These are phyloP conservation scores for Chouioia cunea DNA, from an alignment of 2,888 invertebrate species.

Conservation along the genomic window DNA sequence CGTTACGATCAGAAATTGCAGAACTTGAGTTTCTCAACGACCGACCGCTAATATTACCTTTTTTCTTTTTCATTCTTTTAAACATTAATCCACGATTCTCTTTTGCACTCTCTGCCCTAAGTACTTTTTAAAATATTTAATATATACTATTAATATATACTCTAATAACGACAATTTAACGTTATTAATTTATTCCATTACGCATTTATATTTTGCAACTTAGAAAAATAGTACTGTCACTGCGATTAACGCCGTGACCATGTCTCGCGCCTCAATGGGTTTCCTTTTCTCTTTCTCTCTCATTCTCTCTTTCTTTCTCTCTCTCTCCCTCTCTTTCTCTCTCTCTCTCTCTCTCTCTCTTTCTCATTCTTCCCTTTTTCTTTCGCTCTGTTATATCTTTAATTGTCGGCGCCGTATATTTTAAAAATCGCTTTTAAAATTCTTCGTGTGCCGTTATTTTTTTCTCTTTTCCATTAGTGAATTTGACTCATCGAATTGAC, in stretches of 20 bases:
- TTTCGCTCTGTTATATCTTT: not conserved
- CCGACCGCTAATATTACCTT: constrained; percentile 36
- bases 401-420: too few species aligned
- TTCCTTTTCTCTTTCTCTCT: not conserved
- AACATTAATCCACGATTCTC: constrained; percentile 56
- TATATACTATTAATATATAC: constrained; percentile 61
- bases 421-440: constrained; percentile 15
- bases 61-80: not conserved
- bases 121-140: constrained; percentile 61
- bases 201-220: constrained; percentile 64
- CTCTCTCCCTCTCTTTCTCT: constrained; percentile 4
- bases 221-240: constrained; percentile 66
- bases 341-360: not conserved
- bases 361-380: too few species aligned
- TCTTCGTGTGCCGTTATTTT: constrained; percentile 33
- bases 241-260: constrained; percentile 56
- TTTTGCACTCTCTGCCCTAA: constrained; percentile 57
- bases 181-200: constrained; percentile 63
- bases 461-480: constrained; percentile 8
- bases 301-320: not conserved
- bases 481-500: constrained; percentile 49
- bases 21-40: constrained; percentile 7
- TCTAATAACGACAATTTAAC: constrained; percentile 69
- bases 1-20: constrained; percentile 14
- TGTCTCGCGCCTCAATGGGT: constrained; percentile 53